Percentiles rank a stretch among this genome's conserved stretches.
These are phyloP conservation scores for Antennarius maculatus DNA, from an alignment of 2,797 vertebrate species.

Conservation along the genomic window DNA sequence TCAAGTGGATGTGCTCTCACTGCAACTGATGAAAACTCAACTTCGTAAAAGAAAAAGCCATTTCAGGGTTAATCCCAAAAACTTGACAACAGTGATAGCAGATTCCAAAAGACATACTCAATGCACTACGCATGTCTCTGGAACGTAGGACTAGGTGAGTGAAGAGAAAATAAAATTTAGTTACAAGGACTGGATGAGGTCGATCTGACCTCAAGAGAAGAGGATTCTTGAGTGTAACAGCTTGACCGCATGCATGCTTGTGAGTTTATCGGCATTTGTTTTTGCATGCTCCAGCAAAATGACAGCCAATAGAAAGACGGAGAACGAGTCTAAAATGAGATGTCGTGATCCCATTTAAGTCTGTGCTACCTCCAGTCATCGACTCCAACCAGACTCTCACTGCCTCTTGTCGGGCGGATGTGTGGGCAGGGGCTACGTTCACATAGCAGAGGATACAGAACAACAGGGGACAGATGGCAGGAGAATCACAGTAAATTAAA, in stretches of 20 bases:
- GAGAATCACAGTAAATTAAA: constrained; percentile 73
- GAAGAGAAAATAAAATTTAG: constrained; percentile 10
- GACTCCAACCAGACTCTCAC: constrained; percentile 99
- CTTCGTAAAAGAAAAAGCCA: constrained; percentile 24
- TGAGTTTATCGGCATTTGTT: constrained; percentile 52
- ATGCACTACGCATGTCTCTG: constrained; percentile 19
- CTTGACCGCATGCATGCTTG: constrained; percentile 53
- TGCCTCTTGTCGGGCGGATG: constrained; percentile 90
- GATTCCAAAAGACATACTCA: constrained; percentile 15
- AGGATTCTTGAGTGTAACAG: constrained; percentile 35
- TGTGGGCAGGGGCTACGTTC: constrained; percentile 90
- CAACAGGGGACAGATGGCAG: constrained; percentile 62
- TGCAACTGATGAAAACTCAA: constrained; percentile 16
- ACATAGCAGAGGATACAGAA: constrained; percentile 73
- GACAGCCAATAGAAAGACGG: constrained; percentile 50
- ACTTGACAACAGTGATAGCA: constrained; percentile 3
- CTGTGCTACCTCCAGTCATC: constrained; percentile 95
- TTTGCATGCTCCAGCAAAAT: constrained; percentile 66
- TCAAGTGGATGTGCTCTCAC: constrained; percentile 16
- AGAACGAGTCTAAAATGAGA: constrained; percentile 55
- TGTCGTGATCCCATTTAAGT: constrained; percentile 58
- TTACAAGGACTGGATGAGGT: constrained; percentile 12
- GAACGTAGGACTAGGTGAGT: constrained; percentile 4
- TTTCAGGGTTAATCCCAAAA: constrained; percentile 39
- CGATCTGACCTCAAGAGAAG: constrained; percentile 38